These are phyloP conservation scores for Dasypolia templi DNA, from an alignment of 2,888 invertebrate species.

Conservation along the genomic window DNA sequence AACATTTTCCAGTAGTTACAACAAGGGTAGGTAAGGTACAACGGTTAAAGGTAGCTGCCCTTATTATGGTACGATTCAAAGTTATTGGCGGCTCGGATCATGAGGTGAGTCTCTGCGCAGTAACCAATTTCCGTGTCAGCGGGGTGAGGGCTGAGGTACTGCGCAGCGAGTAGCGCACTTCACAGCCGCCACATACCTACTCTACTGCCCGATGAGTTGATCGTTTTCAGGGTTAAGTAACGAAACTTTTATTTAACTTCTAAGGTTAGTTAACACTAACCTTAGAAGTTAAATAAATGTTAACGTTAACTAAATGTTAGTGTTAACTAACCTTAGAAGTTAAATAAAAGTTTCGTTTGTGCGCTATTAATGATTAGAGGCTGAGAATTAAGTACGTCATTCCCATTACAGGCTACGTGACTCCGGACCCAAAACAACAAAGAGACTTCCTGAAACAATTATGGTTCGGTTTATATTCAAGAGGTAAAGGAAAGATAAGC, in stretches of 20 bases:
- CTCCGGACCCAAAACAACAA: conserved; percentile 92
- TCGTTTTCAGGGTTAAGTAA: no score
- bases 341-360: background rate
- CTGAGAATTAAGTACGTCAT: background rate
- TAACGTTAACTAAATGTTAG: background rate
- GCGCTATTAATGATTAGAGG: background rate
- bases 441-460: conserved; percentile 93
- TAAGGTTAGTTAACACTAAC: no score
- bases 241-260: no score
- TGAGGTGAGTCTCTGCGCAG: no score
- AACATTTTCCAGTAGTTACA: background rate
- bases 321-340: no score
- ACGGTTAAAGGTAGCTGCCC: background rate
- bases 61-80: no score
- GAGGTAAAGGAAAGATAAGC: conserved; percentile 94
- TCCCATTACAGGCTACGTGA: conserved; percentile 88
- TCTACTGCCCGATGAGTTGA: background rate
- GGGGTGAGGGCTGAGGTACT: no score
- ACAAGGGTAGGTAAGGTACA: background rate
- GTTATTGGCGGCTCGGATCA: no score
- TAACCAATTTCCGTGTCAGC: no score
- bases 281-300: background rate
- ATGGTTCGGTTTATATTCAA: conserved; percentile 96
- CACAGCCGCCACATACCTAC: no score
- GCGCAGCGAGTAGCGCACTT: no score